Evolutionary conservation across 2,797 vertebrate genomes (phyloP).

Genomic region (Artibeus jamaicensis): DNA sequence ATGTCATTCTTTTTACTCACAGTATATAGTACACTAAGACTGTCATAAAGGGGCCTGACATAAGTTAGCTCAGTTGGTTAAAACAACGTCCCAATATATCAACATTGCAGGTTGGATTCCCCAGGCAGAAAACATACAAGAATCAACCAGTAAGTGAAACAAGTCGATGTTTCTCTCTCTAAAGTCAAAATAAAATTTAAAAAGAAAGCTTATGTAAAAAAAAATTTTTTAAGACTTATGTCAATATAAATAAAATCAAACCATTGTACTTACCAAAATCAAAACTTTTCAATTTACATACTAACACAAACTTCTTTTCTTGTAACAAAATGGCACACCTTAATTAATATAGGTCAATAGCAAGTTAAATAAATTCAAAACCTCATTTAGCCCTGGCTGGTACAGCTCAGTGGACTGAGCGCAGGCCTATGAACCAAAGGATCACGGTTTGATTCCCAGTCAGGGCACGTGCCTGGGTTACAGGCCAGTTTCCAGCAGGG

Average conservation of each 20-base stretch:
- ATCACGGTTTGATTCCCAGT: too few species aligned
- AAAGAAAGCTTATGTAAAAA: not conserved
- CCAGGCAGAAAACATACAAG: not conserved
- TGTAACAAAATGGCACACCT: not conserved
- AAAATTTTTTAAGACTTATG: too few species aligned
- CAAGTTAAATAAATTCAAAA: not conserved
- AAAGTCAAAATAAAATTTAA: not conserved
- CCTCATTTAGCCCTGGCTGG: not conserved
- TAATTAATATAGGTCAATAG: not conserved
- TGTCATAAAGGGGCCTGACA: not conserved
- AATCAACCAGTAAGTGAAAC: not conserved
- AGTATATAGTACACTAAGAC: not conserved
- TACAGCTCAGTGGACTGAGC: too few species aligned
- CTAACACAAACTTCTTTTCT: not conserved
- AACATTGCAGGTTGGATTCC: not conserved
- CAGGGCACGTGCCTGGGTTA: too few species aligned
- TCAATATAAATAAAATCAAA: not conserved
- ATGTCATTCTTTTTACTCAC: not conserved
- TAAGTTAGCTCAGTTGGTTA: not conserved
- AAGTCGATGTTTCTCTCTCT: not conserved
- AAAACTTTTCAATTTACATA: not conserved
- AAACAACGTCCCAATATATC: accelerated
- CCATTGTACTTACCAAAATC: not conserved
- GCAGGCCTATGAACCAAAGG: too few species aligned
- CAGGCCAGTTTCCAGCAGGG: too few species aligned